Conservation (phyloP, 92 coral and sea anemone genomes). For the Epizoanthus scotinus region DNA sequence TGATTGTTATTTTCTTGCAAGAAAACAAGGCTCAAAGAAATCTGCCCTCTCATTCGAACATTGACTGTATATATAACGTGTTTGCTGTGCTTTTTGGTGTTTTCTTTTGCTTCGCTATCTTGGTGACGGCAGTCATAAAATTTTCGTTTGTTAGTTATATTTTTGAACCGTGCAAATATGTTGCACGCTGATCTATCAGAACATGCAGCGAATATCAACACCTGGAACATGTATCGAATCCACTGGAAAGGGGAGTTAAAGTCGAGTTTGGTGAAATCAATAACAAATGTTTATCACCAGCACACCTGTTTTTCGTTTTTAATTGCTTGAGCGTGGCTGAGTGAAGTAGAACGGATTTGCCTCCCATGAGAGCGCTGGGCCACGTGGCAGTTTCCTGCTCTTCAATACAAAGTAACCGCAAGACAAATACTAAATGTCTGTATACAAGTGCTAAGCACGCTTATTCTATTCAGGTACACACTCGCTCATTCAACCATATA, state of each 20-base stretch:
- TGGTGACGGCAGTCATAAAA: background rate
- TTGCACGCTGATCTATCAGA: background rate
- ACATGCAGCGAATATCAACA: background rate
- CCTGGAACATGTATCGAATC: too few relatives aligned
- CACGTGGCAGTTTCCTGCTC: slow-evolving; percentile 24
- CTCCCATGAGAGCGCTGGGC: slow-evolving; percentile 26
- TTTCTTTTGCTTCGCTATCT: too few relatives aligned
- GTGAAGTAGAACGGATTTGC: background rate
- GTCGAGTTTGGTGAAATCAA: background rate
- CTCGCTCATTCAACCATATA: background rate
- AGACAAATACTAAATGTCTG: slow-evolving; percentile 16
- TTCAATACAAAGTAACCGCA: slow-evolving; percentile 15
- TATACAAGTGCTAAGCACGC: background rate
- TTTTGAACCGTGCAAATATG: background rate
- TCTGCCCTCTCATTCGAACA: too few relatives aligned
- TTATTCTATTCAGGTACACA: background rate
- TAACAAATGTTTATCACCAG: background rate
- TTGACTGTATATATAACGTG: background rate
- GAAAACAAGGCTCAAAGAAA: too few relatives aligned
- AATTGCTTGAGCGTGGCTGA: background rate
- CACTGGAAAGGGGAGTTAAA: too few relatives aligned
- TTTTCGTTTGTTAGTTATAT: background rate
- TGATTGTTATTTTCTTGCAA: too few relatives aligned
- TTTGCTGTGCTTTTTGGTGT: background rate
- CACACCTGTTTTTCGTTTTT: background rate